These are phyloP conservation scores for Drosophila anomalipes DNA, from an alignment of 2,888 invertebrate species.

Conservation along the genomic window DNA sequence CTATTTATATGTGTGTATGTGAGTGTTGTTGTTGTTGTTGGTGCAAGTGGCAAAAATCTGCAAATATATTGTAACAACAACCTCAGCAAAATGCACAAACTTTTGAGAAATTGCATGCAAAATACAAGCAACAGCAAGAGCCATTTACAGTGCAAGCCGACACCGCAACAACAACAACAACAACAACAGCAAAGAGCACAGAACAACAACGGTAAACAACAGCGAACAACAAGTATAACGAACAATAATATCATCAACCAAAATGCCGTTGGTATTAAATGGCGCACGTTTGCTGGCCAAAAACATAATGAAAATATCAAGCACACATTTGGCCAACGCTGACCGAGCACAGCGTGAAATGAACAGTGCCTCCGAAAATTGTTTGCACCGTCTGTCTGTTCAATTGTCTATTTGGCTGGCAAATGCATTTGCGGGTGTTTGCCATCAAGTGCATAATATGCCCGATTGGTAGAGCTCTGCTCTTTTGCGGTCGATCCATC, in stretches of 20 bases:
- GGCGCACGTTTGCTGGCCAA: constrained; percentile 60
- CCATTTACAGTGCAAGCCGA: constrained; percentile 47
- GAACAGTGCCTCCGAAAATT: constrained; percentile 47
- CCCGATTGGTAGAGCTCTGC: constrained; percentile 9
- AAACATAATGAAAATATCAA: constrained; percentile 79
- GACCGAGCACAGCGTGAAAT: constrained; percentile 57
- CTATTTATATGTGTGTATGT: neutral
- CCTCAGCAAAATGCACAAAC: constrained; percentile 64
- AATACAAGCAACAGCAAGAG: constrained; percentile 57
- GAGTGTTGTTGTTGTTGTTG: neutral
- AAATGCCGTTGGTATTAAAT: constrained; percentile 61
- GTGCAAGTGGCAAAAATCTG: constrained; percentile 54
- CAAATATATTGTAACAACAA: constrained; percentile 74
- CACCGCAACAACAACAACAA: constrained; percentile 31
- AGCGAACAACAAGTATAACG: constrained; percentile 15
- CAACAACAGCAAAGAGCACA: constrained; percentile 15
- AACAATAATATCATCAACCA: constrained; percentile 38
- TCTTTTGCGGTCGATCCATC: neutral
- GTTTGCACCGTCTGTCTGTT: constrained; percentile 10
- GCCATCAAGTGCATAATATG: constrained; percentile 24
- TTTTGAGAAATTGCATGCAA: constrained; percentile 75
- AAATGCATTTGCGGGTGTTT: constrained; percentile 45
- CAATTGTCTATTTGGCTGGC: constrained; percentile 7
- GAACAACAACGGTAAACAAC: constrained; percentile 13
- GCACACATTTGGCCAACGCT: constrained; percentile 74